Percentiles rank a stretch among this genome's conserved stretches.
phyloP scores from a whole-genome alignment of 2,113 vertebrate species.

The Megalops atlanticus region DNA sequence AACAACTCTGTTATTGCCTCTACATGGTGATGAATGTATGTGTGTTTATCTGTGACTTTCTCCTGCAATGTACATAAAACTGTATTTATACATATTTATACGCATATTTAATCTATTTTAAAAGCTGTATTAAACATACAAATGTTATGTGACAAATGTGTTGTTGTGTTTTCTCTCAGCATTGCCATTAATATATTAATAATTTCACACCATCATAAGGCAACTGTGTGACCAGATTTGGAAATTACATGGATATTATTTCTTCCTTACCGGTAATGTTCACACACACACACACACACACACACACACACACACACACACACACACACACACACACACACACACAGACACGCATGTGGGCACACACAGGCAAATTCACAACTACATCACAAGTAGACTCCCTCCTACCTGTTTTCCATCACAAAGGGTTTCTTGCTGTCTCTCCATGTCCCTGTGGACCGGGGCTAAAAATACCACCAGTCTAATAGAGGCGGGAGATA shows the following conservation, averaged over 20 bases:
- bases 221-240: too few species aligned
- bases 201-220: too few species aligned
- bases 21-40: conserved; percentile 45
- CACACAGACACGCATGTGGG: background rate
- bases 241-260: too few species aligned
- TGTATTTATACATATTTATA: conserved; percentile 69
- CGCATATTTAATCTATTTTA: conserved; percentile 52
- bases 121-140: conserved; percentile 59
- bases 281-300: too few species aligned
- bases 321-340: conserved; percentile 18
- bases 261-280: too few species aligned
- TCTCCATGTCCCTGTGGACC: background rate
- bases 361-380: background rate
- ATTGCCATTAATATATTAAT: too few species aligned
- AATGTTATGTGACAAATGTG: conserved; percentile 44
- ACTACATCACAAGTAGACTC: background rate
- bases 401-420: background rate
- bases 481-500: background rate
- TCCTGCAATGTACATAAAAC: conserved; percentile 65
- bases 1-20: conserved; percentile 47
- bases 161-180: too few species aligned
- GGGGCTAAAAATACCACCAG: background rate
- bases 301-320: background rate
- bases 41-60: conserved; percentile 46
- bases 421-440: background rate